These are phyloP conservation scores for Propithecus coquereli DNA, from an alignment of 2,113 vertebrate species.

Conservation along the genomic window DNA sequence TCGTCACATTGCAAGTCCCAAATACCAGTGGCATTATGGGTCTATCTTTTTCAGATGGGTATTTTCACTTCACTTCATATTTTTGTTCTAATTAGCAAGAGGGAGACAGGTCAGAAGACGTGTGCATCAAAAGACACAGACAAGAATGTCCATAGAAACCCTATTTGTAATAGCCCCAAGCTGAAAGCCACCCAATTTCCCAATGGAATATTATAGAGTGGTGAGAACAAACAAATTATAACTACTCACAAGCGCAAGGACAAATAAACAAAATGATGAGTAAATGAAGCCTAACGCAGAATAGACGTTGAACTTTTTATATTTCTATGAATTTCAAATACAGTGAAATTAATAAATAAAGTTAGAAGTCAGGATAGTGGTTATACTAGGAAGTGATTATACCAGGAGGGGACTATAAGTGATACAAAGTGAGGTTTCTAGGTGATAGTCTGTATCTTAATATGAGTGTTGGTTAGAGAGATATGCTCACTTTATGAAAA, in stretches of 20 bases:
- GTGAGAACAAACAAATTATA: neutral
- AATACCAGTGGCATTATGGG: neutral
- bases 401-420: neutral
- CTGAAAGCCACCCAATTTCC: neutral
- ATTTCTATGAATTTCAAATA: slow-evolving; percentile 21
- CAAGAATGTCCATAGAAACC: neutral
- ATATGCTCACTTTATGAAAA: neutral
- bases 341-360: neutral
- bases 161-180: neutral
- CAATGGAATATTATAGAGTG: neutral
- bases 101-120: neutral
- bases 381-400: neutral
- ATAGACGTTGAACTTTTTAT: neutral
- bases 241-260: neutral
- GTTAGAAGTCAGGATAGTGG: neutral
- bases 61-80: neutral
- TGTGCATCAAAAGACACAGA: neutral
- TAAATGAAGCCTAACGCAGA: neutral
- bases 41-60: neutral
- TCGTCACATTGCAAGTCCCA: slow-evolving; percentile 36
- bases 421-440: neutral
- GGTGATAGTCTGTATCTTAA: neutral
- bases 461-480: neutral
- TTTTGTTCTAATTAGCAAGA: slow-evolving; percentile 37
- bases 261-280: neutral